phyloP scores from a whole-genome alignment of 2,113 vertebrate genomes.

The Abramis brama region DNA sequence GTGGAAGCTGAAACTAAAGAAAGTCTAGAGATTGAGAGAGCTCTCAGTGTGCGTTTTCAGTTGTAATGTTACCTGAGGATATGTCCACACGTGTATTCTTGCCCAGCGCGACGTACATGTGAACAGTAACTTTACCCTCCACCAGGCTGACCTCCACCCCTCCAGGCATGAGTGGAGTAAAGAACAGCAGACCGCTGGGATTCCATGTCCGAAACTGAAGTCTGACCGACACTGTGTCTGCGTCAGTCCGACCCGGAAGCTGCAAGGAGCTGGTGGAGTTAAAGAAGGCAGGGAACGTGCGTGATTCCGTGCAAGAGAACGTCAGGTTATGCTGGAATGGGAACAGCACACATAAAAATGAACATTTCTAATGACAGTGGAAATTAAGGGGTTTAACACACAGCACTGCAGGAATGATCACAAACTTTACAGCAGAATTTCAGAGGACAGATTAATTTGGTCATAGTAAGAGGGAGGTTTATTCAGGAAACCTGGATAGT shows the following conservation, averaged over 20 bases:
- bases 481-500: not conserved
- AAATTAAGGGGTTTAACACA: not conserved
- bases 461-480: not conserved
- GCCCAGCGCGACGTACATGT: conserved; percentile 83
- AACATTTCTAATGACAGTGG: not conserved
- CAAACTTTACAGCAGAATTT: not conserved
- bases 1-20: not conserved
- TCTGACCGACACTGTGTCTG: conserved; percentile 87
- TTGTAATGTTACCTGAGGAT: conserved; percentile 82
- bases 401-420: not conserved
- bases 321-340: conserved; percentile 87
- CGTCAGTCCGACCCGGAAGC: conserved; percentile 82
- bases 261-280: conserved; percentile 92
- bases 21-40: not conserved
- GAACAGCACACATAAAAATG: not conserved
- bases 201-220: conserved; percentile 97
- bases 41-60: not conserved
- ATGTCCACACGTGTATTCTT: conserved; percentile 90
- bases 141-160: conserved; percentile 86
- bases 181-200: conserved; percentile 88
- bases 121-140: conserved; percentile 87
- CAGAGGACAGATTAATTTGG: not conserved
- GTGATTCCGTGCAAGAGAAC: conserved; percentile 89
- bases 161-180: conserved; percentile 85
- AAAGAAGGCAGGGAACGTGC: conserved; percentile 90